Conservation (phyloP, 2,888 invertebrate genomes). For the Dermolepida albohirtum region DNA sequence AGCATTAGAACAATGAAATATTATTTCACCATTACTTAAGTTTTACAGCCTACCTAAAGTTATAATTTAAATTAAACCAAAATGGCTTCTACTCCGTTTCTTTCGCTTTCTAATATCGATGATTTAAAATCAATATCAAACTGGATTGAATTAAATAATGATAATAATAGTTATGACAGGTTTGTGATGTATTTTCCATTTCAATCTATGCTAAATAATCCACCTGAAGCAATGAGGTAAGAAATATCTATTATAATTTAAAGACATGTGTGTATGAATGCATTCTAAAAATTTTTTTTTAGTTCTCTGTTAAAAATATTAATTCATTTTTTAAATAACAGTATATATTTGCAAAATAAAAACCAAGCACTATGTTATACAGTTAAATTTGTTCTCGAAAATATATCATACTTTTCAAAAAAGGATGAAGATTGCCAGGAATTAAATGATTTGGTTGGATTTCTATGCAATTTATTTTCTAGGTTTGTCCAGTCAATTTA, state of each 20-base stretch:
- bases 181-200: slow-evolving; percentile 18
- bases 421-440: slow-evolving; percentile 1
- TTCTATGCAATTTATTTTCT: slow-evolving; percentile 16
- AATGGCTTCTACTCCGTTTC: no score
- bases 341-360: slow-evolving; percentile 5
- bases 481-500: not conserved
- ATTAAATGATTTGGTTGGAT: slow-evolving; percentile 11
- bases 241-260: not conserved
- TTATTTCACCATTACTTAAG: no score
- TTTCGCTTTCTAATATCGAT: not conserved
- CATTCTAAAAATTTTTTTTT: not conserved
- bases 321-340: not conserved
- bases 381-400: slow-evolving; percentile 13
- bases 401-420: slow-evolving; percentile 17
- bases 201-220: slow-evolving; percentile 9
- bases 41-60: no score
- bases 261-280: not conserved
- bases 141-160: slow-evolving; percentile 1
- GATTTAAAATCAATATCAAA: not conserved
- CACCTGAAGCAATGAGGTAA: slow-evolving; percentile 17
- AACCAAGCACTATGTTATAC: slow-evolving; percentile 6
- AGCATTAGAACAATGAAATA: no score
- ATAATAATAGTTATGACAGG: not conserved
- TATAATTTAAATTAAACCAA: no score
- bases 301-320: slow-evolving; percentile 23